A percentile compares a stretch with the other conserved stretches of the same genome.
Conservation (phyloP, 2,113 vertebrate species). For the Urocitellus parryii region DNA sequence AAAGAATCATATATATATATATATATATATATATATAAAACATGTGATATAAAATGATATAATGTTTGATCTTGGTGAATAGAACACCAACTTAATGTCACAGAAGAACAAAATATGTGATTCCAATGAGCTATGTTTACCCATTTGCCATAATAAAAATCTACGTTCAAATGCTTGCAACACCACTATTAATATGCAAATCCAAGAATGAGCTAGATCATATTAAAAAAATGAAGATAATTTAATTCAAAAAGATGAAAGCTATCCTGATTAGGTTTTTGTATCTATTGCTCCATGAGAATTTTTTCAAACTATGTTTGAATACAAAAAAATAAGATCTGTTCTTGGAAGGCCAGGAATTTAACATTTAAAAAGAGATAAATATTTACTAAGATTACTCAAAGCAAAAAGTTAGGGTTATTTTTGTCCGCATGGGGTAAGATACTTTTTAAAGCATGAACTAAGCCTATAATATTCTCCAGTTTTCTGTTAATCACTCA, state of each 20-base stretch:
- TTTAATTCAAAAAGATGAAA: neutral
- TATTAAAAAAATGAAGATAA: neutral
- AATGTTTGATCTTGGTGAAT: no score
- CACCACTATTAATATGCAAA: neutral
- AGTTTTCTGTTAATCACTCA: neutral
- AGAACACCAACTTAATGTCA: no score
- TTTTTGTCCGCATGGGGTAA: neutral
- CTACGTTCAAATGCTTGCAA: no score
- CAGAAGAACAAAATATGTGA: no score
- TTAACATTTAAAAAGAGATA: constrained; percentile 7
- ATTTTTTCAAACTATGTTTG: neutral
- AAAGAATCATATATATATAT: no score
- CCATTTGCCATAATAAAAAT: no score
- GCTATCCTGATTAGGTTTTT: neutral
- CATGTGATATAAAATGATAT: no score
- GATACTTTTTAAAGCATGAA: constrained; percentile 13
- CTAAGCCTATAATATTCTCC: neutral
- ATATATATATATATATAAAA: no score
- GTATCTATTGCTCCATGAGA: neutral
- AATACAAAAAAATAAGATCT: neutral
- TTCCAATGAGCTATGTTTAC: no score
- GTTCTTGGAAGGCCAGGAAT: neutral
- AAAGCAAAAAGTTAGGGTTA: neutral
- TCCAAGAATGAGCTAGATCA: constrained; percentile 14
- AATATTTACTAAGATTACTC: neutral